Conservation (phyloP, 2,888 invertebrate genomes). For the Acanthosepion lycidas region DNA sequence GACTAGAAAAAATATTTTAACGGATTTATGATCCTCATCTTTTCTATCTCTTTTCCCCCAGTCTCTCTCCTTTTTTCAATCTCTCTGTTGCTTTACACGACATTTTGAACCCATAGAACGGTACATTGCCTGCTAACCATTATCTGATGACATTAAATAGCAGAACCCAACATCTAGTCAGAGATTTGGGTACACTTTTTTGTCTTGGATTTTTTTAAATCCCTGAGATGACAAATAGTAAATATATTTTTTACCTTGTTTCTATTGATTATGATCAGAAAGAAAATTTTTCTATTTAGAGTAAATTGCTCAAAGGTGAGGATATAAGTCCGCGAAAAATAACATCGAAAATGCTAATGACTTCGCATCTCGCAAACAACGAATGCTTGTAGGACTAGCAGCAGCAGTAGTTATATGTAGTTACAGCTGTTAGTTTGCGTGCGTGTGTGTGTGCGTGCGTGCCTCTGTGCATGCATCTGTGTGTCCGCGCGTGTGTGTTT, state of each 20-base stretch:
- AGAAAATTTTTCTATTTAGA: not conserved
- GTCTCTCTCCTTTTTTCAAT: too few relatives aligned
- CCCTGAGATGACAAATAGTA: not conserved
- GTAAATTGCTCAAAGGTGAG: not conserved
- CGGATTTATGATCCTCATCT: not conserved
- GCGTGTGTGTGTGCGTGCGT: not conserved
- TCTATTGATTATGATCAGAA: not conserved
- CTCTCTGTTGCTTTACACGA: not conserved
- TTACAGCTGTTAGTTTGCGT: not conserved
- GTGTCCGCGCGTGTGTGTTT: not conserved
- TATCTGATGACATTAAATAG: not conserved
- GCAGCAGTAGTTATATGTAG: not conserved
- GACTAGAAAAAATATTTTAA: not conserved
- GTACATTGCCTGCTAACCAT: not conserved
- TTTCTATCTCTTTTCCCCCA: not conserved
- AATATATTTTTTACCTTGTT: not conserved
- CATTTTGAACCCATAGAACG: not conserved
- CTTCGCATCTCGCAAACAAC: not conserved
- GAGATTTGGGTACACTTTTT: not conserved
- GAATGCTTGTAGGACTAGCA: not conserved
- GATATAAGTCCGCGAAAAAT: conserved; percentile 7
- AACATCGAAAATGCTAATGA: not conserved
- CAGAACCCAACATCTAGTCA: too few relatives aligned
- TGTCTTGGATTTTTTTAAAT: not conserved
- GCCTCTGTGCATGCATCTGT: not conserved